Evolutionary conservation across 2,113 vertebrate species (phyloP).

Genomic region (Siniperca knerii): DNA sequence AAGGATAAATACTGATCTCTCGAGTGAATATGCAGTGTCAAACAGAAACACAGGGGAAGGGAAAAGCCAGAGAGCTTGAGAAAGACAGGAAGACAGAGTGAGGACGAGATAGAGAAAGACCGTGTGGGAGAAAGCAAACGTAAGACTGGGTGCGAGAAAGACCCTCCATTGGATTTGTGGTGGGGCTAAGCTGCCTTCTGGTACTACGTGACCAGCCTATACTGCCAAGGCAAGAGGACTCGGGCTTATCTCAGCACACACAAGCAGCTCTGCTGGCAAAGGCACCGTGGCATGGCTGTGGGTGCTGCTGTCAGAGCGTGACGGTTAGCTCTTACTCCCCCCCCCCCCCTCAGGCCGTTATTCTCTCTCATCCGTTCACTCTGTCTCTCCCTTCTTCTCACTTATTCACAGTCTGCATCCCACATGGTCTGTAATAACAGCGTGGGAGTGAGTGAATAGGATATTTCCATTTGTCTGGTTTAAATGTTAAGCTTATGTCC

Average conservation of each 20-base stretch:
- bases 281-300: slow-evolving; percentile 62
- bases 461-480: slow-evolving; percentile 34
- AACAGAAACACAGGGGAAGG: not conserved
- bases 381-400: not conserved
- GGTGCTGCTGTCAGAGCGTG: slow-evolving; percentile 69
- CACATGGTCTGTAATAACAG: not conserved
- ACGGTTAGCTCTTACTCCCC: slow-evolving; percentile 59
- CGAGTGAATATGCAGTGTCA: slow-evolving; percentile 6
- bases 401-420: slow-evolving; percentile 13
- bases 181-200: slow-evolving; percentile 71
- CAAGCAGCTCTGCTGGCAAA: slow-evolving; percentile 77
- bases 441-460: not conserved
- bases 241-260: slow-evolving; percentile 77
- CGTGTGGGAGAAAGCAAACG: slow-evolving; percentile 23
- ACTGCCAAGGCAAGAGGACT: slow-evolving; percentile 65
- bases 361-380: slow-evolving; percentile 19
- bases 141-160: slow-evolving; percentile 35
- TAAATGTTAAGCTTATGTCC: slow-evolving; percentile 3
- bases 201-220: slow-evolving; percentile 68
- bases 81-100: slow-evolving; percentile 4
- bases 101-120: slow-evolving; percentile 9
- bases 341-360: slow-evolving; percentile 29
- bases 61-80: slow-evolving; percentile 15
- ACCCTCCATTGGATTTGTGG: slow-evolving; percentile 63
- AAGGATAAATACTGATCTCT: slow-evolving; percentile 20